Evolutionary conservation across 2,888 invertebrate species (phyloP), one percentile per base, ranked within the genome.

Genomic region (Thumatha senex): DNA sequence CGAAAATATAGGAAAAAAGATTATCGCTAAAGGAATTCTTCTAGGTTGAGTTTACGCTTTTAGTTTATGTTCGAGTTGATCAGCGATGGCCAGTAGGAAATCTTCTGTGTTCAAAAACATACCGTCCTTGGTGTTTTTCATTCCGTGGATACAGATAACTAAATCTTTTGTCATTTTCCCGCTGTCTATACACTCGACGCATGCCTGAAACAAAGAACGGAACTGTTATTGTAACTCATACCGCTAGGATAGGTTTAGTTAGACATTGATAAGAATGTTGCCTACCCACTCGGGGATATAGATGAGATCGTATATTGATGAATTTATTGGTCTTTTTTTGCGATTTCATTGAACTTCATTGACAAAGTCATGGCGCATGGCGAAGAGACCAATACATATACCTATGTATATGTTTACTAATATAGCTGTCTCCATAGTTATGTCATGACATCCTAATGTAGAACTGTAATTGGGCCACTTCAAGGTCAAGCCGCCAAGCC

Each of bases 161-260:
- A 98, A 92, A 89, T 98, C 97, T 88, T 97, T 98, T 12, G 97
- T 98, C 95, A 97, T 95, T 77, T 96, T 94, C 36, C 97, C 97
- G 54, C 93, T 90, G 79, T 97, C 95, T 8, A 98, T 95, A 60
- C 95, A 95, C 70, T 96, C 96, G 1, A 97, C 93, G 80, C 97
- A 98, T 0, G 97, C 96, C 82, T 92, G 80, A 15, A 78, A 78
- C 18, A 42, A 5, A 74, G 34, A 63, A 55, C 49, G 11, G 13
- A 35, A 13, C 35, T n/a, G 0, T 11, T 18, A 7, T 24, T 4
- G 18, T 24, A 24, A 24, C 18, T 24, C 5, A 24, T 24, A 24
- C 2, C 18, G 5, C 18, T 24, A 24, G n/a, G n/a, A n/a, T n/a
- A n/a, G n/a, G n/a, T n/a, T n/a, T n/a, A n/a, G n/a, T n/a, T n/a